These are phyloP conservation scores for Dynastes grantii DNA, from an alignment of 2,888 invertebrate species.

Conservation along the genomic window DNA sequence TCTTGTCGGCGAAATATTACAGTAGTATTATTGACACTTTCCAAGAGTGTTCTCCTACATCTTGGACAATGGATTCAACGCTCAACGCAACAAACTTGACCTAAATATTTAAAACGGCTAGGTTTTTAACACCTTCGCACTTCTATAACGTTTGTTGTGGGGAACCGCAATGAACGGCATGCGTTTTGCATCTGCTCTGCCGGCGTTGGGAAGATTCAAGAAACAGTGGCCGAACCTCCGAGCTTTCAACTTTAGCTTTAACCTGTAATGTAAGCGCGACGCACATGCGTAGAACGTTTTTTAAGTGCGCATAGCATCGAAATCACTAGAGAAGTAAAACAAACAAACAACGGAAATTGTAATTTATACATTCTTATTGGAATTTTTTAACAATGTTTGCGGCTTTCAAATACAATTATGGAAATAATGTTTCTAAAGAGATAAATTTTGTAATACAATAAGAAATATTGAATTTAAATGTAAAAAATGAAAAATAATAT, in stretches of 20 bases:
- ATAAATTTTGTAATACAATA: too few species aligned
- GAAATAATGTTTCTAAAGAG: too few species aligned
- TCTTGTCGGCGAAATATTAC: neutral
- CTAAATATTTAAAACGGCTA: slow-evolving; percentile 21
- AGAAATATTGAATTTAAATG: too few species aligned
- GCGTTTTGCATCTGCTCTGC: neutral
- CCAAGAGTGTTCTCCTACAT: neutral
- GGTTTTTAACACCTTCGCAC: slow-evolving; percentile 24
- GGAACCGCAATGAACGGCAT: neutral
- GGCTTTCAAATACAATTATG: too few species aligned
- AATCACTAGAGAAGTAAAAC: too few species aligned
- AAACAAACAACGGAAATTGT: too few species aligned
- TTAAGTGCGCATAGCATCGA: too few species aligned
- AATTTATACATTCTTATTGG: too few species aligned
- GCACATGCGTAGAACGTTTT: too few species aligned
- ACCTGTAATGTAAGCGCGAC: neutral
- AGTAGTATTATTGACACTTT: neutral
- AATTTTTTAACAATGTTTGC: too few species aligned
- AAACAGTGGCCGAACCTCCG: neutral
- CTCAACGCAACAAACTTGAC: slow-evolving; percentile 27
- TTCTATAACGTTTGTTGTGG: neutral
- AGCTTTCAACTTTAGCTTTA: slow-evolving; percentile 6
- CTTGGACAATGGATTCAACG: too few species aligned
- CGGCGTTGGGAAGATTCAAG: neutral
- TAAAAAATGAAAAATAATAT: too few species aligned